These are phyloP conservation scores for Sitobion miscanthi DNA, from an alignment of 1,140 invertebrate genomes.

Conservation along the genomic window DNA sequence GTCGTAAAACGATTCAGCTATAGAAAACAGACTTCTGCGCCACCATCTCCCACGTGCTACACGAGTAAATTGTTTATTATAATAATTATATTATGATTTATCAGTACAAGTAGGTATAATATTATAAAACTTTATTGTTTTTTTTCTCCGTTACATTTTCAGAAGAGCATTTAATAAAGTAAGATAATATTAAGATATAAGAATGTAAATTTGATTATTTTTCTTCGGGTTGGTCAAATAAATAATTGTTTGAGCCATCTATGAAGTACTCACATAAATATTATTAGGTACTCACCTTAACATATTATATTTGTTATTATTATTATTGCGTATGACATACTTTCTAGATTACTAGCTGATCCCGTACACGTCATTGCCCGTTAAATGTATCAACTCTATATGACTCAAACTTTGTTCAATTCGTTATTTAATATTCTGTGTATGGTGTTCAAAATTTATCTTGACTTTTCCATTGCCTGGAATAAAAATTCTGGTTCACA, in stretches of 20 bases:
- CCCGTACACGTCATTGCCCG: too few relatives aligned
- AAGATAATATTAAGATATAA: neutral
- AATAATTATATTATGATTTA: neutral
- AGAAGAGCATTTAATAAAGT: neutral
- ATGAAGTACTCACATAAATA: neutral
- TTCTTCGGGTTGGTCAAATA: neutral
- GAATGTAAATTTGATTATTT: neutral
- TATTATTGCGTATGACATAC: too few relatives aligned
- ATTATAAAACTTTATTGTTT: neutral
- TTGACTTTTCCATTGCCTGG: too few relatives aligned
- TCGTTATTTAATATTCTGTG: too few relatives aligned
- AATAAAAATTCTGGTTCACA: too few relatives aligned
- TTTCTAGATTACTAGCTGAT: too few relatives aligned
- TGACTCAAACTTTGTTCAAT: too few relatives aligned
- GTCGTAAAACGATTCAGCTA: neutral
- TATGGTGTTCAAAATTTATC: too few relatives aligned
- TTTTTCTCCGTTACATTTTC: neutral
- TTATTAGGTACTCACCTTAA: too few relatives aligned
- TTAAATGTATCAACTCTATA: too few relatives aligned
- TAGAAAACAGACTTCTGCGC: neutral
- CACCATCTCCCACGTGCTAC: neutral
- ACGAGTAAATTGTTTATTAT: neutral
- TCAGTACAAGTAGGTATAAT: neutral
- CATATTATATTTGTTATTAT: too few relatives aligned
- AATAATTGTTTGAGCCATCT: neutral